These are phyloP conservation scores for Rhinopomastus cyanomelas DNA, from an alignment of 2,113 vertebrate genomes.

Conservation along the genomic window DNA sequence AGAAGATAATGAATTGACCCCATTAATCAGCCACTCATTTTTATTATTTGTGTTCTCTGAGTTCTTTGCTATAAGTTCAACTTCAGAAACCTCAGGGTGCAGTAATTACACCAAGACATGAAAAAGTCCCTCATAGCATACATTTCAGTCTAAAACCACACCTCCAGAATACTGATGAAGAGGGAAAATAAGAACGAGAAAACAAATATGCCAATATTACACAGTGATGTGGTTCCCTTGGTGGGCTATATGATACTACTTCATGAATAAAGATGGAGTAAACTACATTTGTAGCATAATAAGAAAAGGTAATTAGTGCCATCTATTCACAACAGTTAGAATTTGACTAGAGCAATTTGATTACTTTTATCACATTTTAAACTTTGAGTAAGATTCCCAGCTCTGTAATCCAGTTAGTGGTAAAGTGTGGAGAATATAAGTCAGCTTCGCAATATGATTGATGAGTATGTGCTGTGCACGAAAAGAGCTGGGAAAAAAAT, in stretches of 20 bases:
- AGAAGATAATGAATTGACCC: background rate
- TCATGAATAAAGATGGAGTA: conserved; percentile 91
- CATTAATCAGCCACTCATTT: background rate
- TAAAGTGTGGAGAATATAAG: conserved; percentile 83
- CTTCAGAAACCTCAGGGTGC: conserved; percentile 21
- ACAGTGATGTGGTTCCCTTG: conserved; percentile 68
- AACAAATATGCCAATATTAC: conserved; percentile 75
- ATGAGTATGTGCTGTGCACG: conserved; percentile 82
- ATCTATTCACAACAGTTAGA: conserved; percentile 94
- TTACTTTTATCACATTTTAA: conserved; percentile 98
- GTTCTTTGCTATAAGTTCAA: background rate
- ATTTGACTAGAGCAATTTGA: conserved; percentile 90
- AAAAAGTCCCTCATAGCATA: conserved; percentile 43
- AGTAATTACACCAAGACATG: conserved; percentile 55
- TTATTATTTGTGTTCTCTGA: background rate
- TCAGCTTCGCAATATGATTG: conserved; percentile 88
- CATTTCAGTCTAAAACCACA: conserved; percentile 59
- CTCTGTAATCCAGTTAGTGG: conserved; percentile 89
- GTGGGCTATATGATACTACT: conserved; percentile 75
- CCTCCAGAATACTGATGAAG: conserved; percentile 68
- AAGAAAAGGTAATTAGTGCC: conserved; percentile 96
- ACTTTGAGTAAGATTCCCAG: conserved; percentile 92
- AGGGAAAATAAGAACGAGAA: conserved; percentile 47
- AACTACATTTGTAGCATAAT: conserved; percentile 90
- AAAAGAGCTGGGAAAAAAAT: conserved; percentile 64